phyloP scores from a whole-genome alignment of 1,140 invertebrate species.

The Bombus sylvicola region DNA sequence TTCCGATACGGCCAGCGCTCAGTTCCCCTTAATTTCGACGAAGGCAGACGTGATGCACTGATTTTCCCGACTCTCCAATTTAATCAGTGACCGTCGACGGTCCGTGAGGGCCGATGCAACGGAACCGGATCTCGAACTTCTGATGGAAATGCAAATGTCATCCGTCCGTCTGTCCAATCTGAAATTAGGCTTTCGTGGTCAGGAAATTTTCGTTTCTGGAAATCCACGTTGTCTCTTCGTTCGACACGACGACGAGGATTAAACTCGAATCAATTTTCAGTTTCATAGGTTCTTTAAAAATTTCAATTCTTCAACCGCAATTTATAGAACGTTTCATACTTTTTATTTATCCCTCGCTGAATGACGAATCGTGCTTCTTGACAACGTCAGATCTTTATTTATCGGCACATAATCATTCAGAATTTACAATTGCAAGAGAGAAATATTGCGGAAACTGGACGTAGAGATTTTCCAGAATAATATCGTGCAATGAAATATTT shows the following conservation, averaged over 20 bases:
- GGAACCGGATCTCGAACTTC: conserved; percentile 36
- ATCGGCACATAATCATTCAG: too few species aligned
- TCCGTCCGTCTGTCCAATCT: conserved; percentile 21
- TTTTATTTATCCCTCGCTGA: background rate
- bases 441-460: too few species aligned
- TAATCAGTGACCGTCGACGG: conserved; percentile 38
- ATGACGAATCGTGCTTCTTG: too few species aligned
- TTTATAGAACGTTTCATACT: background rate
- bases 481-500: too few species aligned
- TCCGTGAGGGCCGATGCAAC: conserved; percentile 17
- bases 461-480: too few species aligned
- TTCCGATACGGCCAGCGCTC: conserved; percentile 30
- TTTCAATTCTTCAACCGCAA: background rate
- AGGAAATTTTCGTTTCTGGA: background rate
- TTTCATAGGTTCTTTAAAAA: background rate
- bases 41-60: conserved; percentile 30
- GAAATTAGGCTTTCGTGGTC: conserved; percentile 13
- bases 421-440: too few species aligned
- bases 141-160: conserved; percentile 51
- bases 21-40: conserved; percentile 36
- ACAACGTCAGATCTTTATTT: too few species aligned
- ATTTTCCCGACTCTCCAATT: conserved; percentile 51
- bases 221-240: background rate
- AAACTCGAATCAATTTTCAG: background rate
- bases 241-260: background rate